Base-by-base conservation (phyloP, 2,888 invertebrate species). In the Thyatira batis region DNA sequence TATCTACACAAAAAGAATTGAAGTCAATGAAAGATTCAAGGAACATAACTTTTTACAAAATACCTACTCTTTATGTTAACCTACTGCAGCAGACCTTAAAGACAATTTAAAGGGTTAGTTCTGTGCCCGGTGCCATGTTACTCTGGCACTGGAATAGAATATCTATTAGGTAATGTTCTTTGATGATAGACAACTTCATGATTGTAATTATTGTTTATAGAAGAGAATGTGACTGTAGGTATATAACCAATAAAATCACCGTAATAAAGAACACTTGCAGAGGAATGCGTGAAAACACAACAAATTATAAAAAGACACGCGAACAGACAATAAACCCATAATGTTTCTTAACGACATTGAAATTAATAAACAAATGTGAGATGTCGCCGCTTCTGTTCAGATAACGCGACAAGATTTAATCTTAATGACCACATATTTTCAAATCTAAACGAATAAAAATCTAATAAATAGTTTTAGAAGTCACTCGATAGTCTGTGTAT, bases 241-340 rank as follows among this genome's bases (percentile, higher is more conserved):
- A 13, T 17, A n/a, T 3, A 4, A 17, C 17, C 13, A 39, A 13
- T 39, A 39, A 5, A 39, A 6, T 17, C 39, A 39, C 8, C 8
- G 39, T 75, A 73, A 67, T 55, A 45, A 65, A 54, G 50, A 54
- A 57, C 55, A 60, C 57, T 61, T 62, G 28, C 10, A 11, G 59
- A 65, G 57, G 57, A 70, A 71, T 67, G 62, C 58, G 60, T 71
- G 60, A 73, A 76, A 71, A 69, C 65, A 67, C 64, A 65, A 54
- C 62, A 65, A 68, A 73, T 54, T 73, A 56, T 68, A 57, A 70
- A 66, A 72, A 73, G 66, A 79, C 85, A 85, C 84, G 85, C 85
- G 75, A 86, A 77, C 71, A 63, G 53, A 71, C 78, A 61, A 83
- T 86, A 82, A 86, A 84, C 71, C 73, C 73, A 78, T 75, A 77